phyloP scores from a whole-genome alignment of 2,888 invertebrate species.

The Chalcis sispes region DNA sequence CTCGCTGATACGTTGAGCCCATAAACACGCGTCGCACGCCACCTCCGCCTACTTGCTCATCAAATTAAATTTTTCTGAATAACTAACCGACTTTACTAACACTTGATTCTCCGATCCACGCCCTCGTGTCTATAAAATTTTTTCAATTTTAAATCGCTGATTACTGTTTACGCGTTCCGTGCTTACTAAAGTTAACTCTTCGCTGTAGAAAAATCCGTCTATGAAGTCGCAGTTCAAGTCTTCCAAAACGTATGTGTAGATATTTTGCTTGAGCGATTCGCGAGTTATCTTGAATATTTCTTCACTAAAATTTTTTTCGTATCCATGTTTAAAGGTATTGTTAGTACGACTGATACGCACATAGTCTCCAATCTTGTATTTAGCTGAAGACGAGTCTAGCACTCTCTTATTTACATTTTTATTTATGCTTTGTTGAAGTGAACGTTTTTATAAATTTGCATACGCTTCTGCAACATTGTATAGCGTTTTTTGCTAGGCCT shows the following conservation, averaged over 20 bases:
- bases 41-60: constrained; percentile 33
- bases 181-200: constrained; percentile 33
- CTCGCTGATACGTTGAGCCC: constrained; percentile 37
- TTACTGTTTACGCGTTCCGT: not conserved
- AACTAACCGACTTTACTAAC: constrained; percentile 6
- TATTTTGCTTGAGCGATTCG: not conserved
- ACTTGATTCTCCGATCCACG: not conserved
- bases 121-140: not conserved
- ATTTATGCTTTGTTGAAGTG: not conserved
- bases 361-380: constrained; percentile 4
- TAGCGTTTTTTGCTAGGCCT: constrained; percentile 11
- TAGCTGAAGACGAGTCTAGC: not conserved
- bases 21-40: constrained; percentile 25
- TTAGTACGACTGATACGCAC: constrained; percentile 24
- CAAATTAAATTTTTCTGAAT: constrained; percentile 10
- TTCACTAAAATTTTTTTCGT: constrained; percentile 34
- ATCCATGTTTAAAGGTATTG: constrained; percentile 18
- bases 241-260: constrained; percentile 60
- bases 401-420: too few relatives aligned
- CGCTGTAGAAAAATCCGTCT: constrained; percentile 50
- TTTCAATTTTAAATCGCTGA: not conserved
- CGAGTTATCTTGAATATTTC: constrained; percentile 15
- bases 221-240: constrained; percentile 45
- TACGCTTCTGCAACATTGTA: constrained; percentile 28
- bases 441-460: constrained; percentile 21